A percentile compares a stretch with the other conserved stretches of the same genome.
Evolutionary conservation across 1,140 invertebrate species (phyloP).

Genomic region (Odontomachus brunneus): DNA sequence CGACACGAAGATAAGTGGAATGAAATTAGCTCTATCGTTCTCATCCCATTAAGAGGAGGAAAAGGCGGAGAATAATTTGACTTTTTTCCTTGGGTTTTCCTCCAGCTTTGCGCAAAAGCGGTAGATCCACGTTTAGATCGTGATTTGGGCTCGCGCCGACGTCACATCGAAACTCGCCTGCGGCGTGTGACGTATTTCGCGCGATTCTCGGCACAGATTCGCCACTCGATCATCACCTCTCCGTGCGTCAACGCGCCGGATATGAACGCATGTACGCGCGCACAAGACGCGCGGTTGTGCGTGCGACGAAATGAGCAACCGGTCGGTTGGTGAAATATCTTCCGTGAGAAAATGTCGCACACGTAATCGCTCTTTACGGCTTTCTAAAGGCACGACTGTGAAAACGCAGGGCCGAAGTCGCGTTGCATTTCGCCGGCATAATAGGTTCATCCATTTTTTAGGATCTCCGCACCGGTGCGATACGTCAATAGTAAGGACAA

Average conservation of each 20-base stretch:
- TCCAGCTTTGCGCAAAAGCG: constrained; percentile 23
- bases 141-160: neutral
- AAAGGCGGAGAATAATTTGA: no score
- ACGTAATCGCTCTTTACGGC: constrained; percentile 15
- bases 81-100: constrained; percentile 48
- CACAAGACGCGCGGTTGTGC: neutral
- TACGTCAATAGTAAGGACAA: no score
- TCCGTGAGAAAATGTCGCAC: constrained; percentile 28
- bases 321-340: constrained; percentile 39
- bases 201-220: constrained; percentile 19
- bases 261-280: neutral
- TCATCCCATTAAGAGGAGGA: no score
- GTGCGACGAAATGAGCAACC: constrained; percentile 12
- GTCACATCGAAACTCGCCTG: constrained; percentile 23
- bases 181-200: constrained; percentile 28
- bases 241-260: constrained; percentile 32
- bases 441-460: neutral
- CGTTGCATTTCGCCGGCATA: neutral
- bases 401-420: constrained; percentile 4
- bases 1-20: neutral
- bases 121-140: neutral
- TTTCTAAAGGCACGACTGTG: constrained; percentile 33
- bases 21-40: no score
- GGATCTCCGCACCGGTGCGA: no score
- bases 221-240: constrained; percentile 10